Evolutionary conservation across 2,888 invertebrate species (phyloP), one percentile per base, ranked within the genome.

Genomic region (Lithophane semibrunnea): DNA sequence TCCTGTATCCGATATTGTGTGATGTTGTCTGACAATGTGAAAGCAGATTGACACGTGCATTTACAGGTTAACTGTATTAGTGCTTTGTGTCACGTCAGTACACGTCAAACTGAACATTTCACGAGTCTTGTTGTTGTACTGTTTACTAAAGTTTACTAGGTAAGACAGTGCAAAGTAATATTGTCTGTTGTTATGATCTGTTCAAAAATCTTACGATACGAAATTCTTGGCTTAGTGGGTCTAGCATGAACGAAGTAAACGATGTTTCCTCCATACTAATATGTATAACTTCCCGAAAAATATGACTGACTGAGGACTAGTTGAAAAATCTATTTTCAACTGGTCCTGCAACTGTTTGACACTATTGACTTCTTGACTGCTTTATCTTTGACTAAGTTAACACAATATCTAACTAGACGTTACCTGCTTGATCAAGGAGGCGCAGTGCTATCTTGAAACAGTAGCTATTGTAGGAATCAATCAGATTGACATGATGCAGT

Each of bases 31-130:
- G 29, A 29, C 1, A 29, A 29, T 47, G 54, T 75, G 58, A 44
- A 69, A 77, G 82, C 83, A 74, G 63, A 60, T 37, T 72, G 75
- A 68, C 73, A 74, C 64, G n/a, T n/a, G 42, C 61, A 61, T 65
- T 75, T 64, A 42, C 68, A 52, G 70, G 68, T 61, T 73, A 67
- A 69, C 54, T 74, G 72, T 79, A 66, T 73, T 65, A 18, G 54
- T 10, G 60, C 70, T 69, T 82, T 80, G 75, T 86, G n/a, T 64
- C 12, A 71, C 49, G 29, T 67, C 37, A 67, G 49, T 47, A 21
- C 18, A 64, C 10, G 18, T 64, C n/a, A n/a, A 21, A 21, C 3
- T 72, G 60, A 47, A 47, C 61, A 12, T n/a, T 56, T 3, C 60
- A 24, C 1, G 8, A 37, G n/a, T 52, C 16, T 73, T 68, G 61